Evolutionary conservation across 35 echinoderm and acorn worm genomes (phyloP), one percentile per base, ranked within the genome.

Genomic region (Stichopus chloronotus): DNA sequence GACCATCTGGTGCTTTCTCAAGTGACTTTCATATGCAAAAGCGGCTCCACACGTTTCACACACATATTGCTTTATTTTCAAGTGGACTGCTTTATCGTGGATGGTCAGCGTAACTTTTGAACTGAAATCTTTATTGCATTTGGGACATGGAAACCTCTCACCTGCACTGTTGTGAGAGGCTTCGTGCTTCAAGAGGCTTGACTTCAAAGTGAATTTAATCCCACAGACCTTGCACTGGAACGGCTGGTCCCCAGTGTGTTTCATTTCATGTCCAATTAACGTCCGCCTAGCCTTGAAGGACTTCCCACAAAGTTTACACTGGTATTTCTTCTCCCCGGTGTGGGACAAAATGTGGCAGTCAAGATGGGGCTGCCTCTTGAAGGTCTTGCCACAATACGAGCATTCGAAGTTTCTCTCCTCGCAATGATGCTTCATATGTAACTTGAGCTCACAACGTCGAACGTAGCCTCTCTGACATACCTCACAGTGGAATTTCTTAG

Each of bases 111-210:
- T 78, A 16, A 59, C 69, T 72, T 77, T 91, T 17, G 90, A 91
- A 58, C 90, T 78, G 72, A 91, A 91, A 91, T 91, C 90, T 58
- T 91, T 91, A 53, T 91, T 72, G 58, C 90, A 91, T 57, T 91
- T 91, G 7, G 90, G 90, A 65, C 90, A 91, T 8, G 54, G 53
- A 72, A 78, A 54, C 54, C 90, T 9, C 7, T 78, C 25, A 55
- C 90, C 71, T 13, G 78, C 71, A n/a, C 9, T 9, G 24, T 24
- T 17, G 58, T 91, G 90, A 17, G 56, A 79, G 10, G 54, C 71
- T 54, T 91, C 74, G 78, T 91, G 90, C 58, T 91, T 91, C 71
- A 91, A 58, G 58, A 91, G 90, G 72, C 90, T 91, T 16, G 90
- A 91, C 25, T 91, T 91, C 25, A 91, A 53, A 91, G 90, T 91